Evolutionary conservation across 2,888 invertebrate species (phyloP).

Genomic region (Acholoe squamosa): DNA sequence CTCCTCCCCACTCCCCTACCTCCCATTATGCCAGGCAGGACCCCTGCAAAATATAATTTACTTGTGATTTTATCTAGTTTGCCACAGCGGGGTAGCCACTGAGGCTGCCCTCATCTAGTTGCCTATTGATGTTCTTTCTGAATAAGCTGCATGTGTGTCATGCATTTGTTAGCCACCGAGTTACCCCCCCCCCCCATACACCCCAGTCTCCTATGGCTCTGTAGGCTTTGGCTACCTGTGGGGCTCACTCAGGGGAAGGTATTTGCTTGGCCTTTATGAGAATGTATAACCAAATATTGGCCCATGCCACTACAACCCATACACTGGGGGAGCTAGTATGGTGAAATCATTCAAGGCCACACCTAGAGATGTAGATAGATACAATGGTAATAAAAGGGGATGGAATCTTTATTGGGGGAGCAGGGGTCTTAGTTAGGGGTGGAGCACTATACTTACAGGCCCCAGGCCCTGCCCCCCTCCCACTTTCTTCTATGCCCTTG

Average conservation of each 20-base stretch:
- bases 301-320: not conserved
- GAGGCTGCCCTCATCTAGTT: not conserved
- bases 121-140: slow-evolving; percentile 25
- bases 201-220: not conserved
- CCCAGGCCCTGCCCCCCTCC: no score
- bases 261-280: slow-evolving; percentile 1
- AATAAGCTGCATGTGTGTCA: not conserved
- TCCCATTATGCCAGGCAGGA: not conserved
- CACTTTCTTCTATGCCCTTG: no score
- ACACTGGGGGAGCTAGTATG: not conserved
- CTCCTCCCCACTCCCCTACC: not conserved
- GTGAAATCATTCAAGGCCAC: no score
- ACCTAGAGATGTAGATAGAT: no score
- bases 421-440: no score
- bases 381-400: no score
- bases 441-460: no score
- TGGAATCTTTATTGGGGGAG: no score
- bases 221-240: not conserved
- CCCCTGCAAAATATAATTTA: slow-evolving; percentile 7
- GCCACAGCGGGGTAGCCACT: not conserved
- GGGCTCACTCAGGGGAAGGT: not conserved
- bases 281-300: not conserved
- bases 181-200: not conserved
- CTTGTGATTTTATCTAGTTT: slow-evolving; percentile 34
- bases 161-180: slow-evolving; percentile 6